Base-by-base conservation (phyloP, 2,888 invertebrate genomes). In the Parnassius orleans region DNA sequence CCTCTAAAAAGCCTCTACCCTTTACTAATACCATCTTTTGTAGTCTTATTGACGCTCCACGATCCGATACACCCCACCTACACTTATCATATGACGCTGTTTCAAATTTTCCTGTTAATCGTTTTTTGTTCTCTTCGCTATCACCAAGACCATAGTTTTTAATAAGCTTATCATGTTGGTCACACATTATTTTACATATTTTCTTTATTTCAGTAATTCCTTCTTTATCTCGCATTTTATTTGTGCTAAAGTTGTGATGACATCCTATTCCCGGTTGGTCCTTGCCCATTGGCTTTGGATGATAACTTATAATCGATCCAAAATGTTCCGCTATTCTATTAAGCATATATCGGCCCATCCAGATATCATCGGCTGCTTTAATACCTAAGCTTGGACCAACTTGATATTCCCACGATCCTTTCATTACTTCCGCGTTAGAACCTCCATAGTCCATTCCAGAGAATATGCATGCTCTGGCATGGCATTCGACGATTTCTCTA, bases 391-490 rank as follows among this genome's bases (percentile, higher is more conserved):
- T 96, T 0, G 98, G 97, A n/a, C 98, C 98, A 12, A 98, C 95
- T 89, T 97, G 97, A 86, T 93, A 96, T 83, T 96, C 96, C 96
- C 96, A 96, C 87, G 97, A 98, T 14, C 97, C 96, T 50, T 98
- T 98, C 98, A 98, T 98, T 42, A 98, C 99, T 92, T 99, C 99
- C n/a, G 98, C 99, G 84, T 99, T 99, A 56, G 96, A 96, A 53
- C 99, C 99, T 60, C 95, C 93, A 71, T 98, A 96, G 74, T 96
- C 96, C 74, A 99, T 93, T 50, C 99, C 99, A 60, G 99, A 96
- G 81, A 98, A 98, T 61, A 99, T 87, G 76, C 98, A 98, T 10
- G 98, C 93, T 68, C 90, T 80, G 0, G 92, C 85, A 79, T 99
- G 99, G 46, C 98, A 96, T 86, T 99, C 98, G 14, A 97, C 97